Base-by-base conservation (phyloP, 2,113 vertebrate species). In the Gallinago media region DNA sequence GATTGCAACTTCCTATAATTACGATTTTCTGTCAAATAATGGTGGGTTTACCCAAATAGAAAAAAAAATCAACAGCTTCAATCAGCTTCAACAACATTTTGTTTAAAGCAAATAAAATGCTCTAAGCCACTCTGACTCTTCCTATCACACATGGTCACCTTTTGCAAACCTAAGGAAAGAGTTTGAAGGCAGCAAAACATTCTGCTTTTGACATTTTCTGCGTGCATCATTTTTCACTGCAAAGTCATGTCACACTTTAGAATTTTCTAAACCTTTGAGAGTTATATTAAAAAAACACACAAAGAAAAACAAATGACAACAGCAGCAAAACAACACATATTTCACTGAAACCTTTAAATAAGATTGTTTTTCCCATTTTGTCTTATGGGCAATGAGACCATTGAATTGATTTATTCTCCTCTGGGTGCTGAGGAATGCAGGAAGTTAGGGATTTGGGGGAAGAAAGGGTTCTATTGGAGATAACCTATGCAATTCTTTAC, bases 201-300 rank as follows among this genome's bases (percentile, higher is more conserved):
- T 88, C 55, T 93, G 31, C 27, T 88, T 94, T 74, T 94, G 55
- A 77, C 59, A 67, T 66, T 92, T 88, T 90, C 79, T 32, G 34
- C 75, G 68, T 59, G 19, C 29, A 71, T 86, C 1, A 86, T 94
- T 94, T 95, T 96, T 88, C 72, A 71, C 22, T 27, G n/a, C 0
- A 2, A 84, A 88, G 55, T 55, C 42, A 42, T 34, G n/a, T 89
- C 34, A 65, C 82, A 15, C 17, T 52, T 88, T 26, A 88, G n/a
- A 86, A 80, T 84, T 93, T 88, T 22, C 29, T 80, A 77, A 92
- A 70, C 9, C 5, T 88, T 94, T 92, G 47, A 73, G 59, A 73
- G 5, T 46, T 66, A 77, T 17, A 63, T 49, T 76, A 18, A 55
- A 4, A 1, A 10, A 4, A 7, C 3, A 29, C n/a, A 61, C 47